A percentile compares a stretch with the other conserved stretches of the same genome.
Evolutionary conservation across 2,797 vertebrate species (phyloP).

Genomic region (Carduelis carduelis): DNA sequence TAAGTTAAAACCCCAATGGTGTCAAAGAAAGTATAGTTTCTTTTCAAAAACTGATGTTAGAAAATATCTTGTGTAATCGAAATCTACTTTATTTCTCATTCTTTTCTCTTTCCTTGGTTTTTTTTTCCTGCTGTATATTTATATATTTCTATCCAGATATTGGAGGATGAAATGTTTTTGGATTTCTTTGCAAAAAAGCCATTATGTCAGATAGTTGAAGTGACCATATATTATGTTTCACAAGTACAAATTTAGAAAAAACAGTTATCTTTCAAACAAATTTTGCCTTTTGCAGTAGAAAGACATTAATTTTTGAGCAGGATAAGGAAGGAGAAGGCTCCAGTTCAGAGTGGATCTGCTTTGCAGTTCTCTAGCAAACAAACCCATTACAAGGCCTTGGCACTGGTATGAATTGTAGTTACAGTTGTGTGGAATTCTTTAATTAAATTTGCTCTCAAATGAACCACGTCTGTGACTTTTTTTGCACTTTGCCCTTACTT

Average conservation of each 20-base stretch:
- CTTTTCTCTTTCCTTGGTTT: conserved; percentile 37
- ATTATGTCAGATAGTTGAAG: conserved; percentile 25
- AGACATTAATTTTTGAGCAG: background rate
- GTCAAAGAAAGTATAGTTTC: background rate
- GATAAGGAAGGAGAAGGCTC: background rate
- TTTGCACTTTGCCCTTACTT: background rate
- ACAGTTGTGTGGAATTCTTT: background rate
- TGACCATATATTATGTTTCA: conserved; percentile 1
- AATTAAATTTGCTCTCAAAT: background rate
- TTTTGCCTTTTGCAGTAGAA: background rate
- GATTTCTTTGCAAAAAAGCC: conserved; percentile 43
- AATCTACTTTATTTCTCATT: conserved; percentile 29
- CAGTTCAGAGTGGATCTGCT: background rate
- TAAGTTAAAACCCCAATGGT: background rate
- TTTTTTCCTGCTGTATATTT: conserved; percentile 69
- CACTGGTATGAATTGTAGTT: background rate
- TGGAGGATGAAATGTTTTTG: background rate
- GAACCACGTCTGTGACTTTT: background rate
- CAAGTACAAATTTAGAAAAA: conserved; percentile 16
- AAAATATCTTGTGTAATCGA: background rate
- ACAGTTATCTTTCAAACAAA: background rate
- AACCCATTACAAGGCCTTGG: background rate
- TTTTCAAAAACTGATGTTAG: conserved; percentile 40
- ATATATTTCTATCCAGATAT: background rate
- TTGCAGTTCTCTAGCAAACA: background rate